Evolutionary conservation across 2,888 invertebrate genomes (phyloP).

Genomic region (Dolomedes plantarius): DNA sequence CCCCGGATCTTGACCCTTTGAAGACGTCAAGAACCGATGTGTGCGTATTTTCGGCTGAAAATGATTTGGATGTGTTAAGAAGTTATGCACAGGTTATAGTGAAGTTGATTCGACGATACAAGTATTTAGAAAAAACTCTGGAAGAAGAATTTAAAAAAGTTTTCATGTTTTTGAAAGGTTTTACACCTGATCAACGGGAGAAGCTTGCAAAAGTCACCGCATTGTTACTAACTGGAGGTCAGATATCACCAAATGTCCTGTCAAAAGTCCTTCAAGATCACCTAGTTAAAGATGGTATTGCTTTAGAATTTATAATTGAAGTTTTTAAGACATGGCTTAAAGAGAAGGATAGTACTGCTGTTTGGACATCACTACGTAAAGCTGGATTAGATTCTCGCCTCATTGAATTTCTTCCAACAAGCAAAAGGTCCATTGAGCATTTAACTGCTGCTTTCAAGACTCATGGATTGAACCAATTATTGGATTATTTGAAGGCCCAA

Average conservation of each 20-base stretch:
- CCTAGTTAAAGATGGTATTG: constrained; percentile 84
- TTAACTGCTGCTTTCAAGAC: constrained; percentile 86
- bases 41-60: constrained; percentile 92
- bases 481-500: constrained; percentile 79
- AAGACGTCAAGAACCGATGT: constrained; percentile 89
- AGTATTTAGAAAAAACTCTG: constrained; percentile 98
- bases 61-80: constrained; percentile 92
- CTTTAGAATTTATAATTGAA: constrained; percentile 94
- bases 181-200: constrained; percentile 89
- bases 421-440: constrained; percentile 93
- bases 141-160: constrained; percentile 98
- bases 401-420: constrained; percentile 91
- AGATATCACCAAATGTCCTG: constrained; percentile 91
- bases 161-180: constrained; percentile 93
- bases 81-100: constrained; percentile 90
- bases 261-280: constrained; percentile 83
- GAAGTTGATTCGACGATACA: constrained; percentile 97
- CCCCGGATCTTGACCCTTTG: constrained; percentile 88
- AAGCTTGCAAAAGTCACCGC: constrained; percentile 96
- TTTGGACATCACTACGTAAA: constrained; percentile 90
- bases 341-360: constrained; percentile 90
- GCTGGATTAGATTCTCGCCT: constrained; percentile 84
- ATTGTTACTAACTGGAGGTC: constrained; percentile 93
- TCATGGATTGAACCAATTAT: constrained; percentile 87
- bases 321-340: constrained; percentile 93